Evolutionary conservation across 2,888 invertebrate species (phyloP), one percentile per base, ranked within the genome.

Genomic region (Hypena proboscidalis): DNA sequence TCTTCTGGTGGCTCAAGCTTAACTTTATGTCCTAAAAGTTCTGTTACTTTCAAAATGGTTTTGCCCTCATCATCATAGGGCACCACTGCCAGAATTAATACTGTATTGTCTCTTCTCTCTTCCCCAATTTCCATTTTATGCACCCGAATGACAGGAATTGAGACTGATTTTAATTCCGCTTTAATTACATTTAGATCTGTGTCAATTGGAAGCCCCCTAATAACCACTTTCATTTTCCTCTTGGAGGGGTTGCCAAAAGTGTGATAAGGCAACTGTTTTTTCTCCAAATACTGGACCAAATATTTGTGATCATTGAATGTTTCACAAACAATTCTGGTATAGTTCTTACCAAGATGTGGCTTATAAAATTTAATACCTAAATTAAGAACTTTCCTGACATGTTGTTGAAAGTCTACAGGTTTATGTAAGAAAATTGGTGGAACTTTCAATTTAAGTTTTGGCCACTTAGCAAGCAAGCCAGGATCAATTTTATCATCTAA

Each of bases 361-460:
- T 63, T 58, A 47, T 74, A 77, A 42, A 83, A 75, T 25, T 73
- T 48, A 5, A 82, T 69, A 7, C 64, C 69, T 42, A 62, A 35
- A 5, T 47, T 30, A 1, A 80, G 39, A 23, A 83, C 20, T 33
- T 73, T 71, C 9, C 38, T 47, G 1, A 72, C 67, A 58, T 80
- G 74, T 9, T 58, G 26, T 32, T 47, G 36, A 29, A 67, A 47
- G 4, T 46, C 54, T 3, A 48, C 38, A 14, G 77, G 77, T 56
- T 66, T 61, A 39, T 82, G 84, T 40, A 84, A 49, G 50, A 82
- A 80, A 50, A 84, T 67, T 1, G 75, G 67, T 8, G 84, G 81
- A 20, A 78, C 63, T 54, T 66, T 75, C 0, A 40, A 31, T 42
- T 62, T 74, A 3, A 68, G 48, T 56, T 58, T 71, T 7, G 80